Base-by-base conservation (phyloP, 2,888 invertebrate genomes). In the Leucoptera coffeella region DNA sequence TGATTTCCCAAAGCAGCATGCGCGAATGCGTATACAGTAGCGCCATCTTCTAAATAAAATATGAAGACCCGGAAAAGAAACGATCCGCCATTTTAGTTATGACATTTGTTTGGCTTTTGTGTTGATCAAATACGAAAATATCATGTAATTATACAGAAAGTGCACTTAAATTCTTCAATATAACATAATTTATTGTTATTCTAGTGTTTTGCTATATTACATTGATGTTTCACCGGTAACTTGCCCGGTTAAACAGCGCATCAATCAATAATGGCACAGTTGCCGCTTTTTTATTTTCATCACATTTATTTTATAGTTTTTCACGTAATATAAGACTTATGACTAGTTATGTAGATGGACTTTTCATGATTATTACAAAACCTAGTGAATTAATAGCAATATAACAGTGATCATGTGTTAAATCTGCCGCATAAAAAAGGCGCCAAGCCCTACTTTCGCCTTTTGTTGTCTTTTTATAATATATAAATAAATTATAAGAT, bases 21-120 rank as follows among this genome's bases (percentile, higher is more conserved):
- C 64, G 64, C 50, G 34, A 29, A n/a, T n/a, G n/a, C n/a, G n/a
- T n/a, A n/a, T 28, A 31, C 28, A 21, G 28, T 29, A 42, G 47
- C 61, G 62, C 61, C 64, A 51, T 57, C 62, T 64, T n/a, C 42
- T 42, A 47, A 43, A 40, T 39, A 40, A 46, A 44, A 30, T 29
- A 19, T 29, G 20, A 38, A 30, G 43, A 43, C 30, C 38, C 39
- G 12, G 32, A 48, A 42, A 49, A 45, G 47, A 52, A 46, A 49
- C 58, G 67, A n/a, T n/a, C 69, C 69, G 71, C 71, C 71, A 71
- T 72, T 69, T 72, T n/a, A n/a, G n/a, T n/a, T n/a, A n/a, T 72
- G 65, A 71, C 69, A 65, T 67, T 71, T 72, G 69, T 65, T 69
- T 65, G 56, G 67, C 65, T 67, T 53, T 69, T 69, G 65, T 65